Percentiles rank a stretch among this genome's conserved stretches.
Evolutionary conservation across 1,140 invertebrate genomes (phyloP).

Genomic region (Saccostrea cuccullata): DNA sequence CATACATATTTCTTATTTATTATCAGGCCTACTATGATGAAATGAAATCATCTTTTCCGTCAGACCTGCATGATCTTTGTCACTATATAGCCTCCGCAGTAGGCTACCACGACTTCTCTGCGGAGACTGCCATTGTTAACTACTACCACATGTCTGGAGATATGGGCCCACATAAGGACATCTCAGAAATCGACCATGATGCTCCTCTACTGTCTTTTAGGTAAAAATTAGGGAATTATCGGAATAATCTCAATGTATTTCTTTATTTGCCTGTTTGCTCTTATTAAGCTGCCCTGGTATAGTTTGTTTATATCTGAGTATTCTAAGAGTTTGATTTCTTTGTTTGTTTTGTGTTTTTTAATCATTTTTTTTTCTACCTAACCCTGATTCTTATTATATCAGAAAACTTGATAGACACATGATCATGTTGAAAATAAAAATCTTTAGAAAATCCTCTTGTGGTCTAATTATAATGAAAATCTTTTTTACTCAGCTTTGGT

Average conservation of each 20-base stretch:
- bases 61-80: slow-evolving; percentile 84
- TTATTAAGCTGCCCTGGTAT: too few species aligned
- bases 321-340: too few species aligned
- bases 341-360: too few species aligned
- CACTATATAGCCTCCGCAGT: slow-evolving; percentile 82
- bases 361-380: too few species aligned
- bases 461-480: too few species aligned
- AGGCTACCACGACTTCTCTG: slow-evolving; percentile 84
- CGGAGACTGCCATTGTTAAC: slow-evolving; percentile 96
- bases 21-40: slow-evolving; percentile 77
- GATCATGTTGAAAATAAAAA: too few species aligned
- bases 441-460: too few species aligned
- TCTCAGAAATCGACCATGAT: slow-evolving; percentile 90
- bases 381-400: too few species aligned
- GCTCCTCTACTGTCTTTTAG: slow-evolving; percentile 92
- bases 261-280: too few species aligned
- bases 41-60: slow-evolving; percentile 82
- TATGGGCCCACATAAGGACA: slow-evolving; percentile 91
- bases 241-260: too few species aligned
- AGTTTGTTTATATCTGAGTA: too few species aligned
- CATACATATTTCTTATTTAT: background rate
- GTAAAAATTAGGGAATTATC: slow-evolving; percentile 52
- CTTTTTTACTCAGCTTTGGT: slow-evolving; percentile 72
- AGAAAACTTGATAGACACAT: too few species aligned
- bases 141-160: slow-evolving; percentile 95